Percentiles rank a stretch among this genome's conserved stretches.
Conservation (phyloP, 2,888 invertebrate species). For the Coremacera marginata region DNA sequence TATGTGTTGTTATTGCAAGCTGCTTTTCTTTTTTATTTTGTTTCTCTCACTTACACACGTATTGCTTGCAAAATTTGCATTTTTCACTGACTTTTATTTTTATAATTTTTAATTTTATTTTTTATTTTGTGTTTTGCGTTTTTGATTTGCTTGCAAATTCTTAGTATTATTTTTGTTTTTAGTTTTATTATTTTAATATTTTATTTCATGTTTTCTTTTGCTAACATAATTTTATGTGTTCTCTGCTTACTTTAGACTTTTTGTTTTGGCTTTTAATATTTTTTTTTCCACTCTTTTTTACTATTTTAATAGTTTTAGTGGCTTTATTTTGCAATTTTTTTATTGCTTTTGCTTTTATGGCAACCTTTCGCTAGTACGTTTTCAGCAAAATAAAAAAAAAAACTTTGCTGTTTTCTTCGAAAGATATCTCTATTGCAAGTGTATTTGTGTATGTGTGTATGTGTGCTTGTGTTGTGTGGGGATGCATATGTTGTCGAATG, state of each 20-base stretch:
- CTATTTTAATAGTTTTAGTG: too few relatives aligned
- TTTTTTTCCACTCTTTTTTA: not conserved
- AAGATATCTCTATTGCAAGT: not conserved
- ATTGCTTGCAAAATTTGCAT: conserved; percentile 10
- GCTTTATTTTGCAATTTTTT: too few relatives aligned
- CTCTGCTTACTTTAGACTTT: not conserved
- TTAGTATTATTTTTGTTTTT: not conserved
- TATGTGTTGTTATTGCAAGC: too few relatives aligned
- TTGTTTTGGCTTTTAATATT: not conserved
- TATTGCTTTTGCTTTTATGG: too few relatives aligned
- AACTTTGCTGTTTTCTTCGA: too few relatives aligned
- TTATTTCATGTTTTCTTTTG: not conserved
- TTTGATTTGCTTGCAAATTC: not conserved
- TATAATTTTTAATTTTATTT: conserved; percentile 3
- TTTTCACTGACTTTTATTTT: conserved; percentile 13
- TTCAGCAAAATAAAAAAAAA: too few relatives aligned
- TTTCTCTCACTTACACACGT: too few relatives aligned
- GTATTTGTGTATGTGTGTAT: conserved; percentile 16
- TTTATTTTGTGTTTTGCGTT: not conserved
- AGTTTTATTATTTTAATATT: conserved; percentile 3
- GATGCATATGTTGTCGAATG: not conserved
- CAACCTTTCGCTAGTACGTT: too few relatives aligned
- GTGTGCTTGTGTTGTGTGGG: conserved; percentile 4
- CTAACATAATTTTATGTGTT: not conserved
- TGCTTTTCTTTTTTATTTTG: too few relatives aligned